These are phyloP conservation scores for Choloepus didactylus DNA, from an alignment of 2,797 vertebrate species.

Conservation along the genomic window DNA sequence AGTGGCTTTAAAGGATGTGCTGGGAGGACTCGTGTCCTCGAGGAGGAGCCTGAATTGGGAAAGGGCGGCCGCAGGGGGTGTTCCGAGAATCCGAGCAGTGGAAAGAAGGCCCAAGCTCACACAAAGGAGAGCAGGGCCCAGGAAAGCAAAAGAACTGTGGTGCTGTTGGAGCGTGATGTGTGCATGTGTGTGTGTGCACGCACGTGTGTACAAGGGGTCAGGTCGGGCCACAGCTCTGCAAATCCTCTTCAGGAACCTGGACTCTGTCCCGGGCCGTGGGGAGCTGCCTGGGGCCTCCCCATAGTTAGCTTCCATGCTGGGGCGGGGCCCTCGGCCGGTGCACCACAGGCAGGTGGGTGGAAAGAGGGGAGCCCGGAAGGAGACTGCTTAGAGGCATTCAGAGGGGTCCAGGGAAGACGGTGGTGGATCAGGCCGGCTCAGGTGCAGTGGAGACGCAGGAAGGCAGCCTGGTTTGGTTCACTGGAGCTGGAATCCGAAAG, in stretches of 20 bases:
- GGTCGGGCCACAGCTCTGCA: too few species aligned
- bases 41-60: not conserved
- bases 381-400: not conserved
- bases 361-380: not conserved
- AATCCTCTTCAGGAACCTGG: accelerated
- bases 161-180: not conserved
- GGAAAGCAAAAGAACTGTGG: not conserved
- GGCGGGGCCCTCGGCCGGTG: too few species aligned
- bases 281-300: too few species aligned
- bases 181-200: not conserved
- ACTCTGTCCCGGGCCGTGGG: not conserved
- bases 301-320: too few species aligned
- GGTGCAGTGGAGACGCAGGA: not conserved
- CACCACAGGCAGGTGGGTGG: not conserved
- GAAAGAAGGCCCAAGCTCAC: not conserved
- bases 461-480: not conserved
- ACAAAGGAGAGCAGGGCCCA: not conserved
- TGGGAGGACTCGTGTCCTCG: not conserved
- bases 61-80: too few species aligned
- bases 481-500: not conserved
- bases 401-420: not conserved
- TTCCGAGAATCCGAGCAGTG: not conserved
- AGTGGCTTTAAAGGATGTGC: not conserved
- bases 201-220: not conserved
- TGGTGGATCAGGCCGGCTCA: not conserved